A percentile compares a stretch with the other conserved stretches of the same genome.
These are phyloP conservation scores for Nesogale talazaci DNA, from an alignment of 2,113 vertebrate species.

Conservation along the genomic window DNA sequence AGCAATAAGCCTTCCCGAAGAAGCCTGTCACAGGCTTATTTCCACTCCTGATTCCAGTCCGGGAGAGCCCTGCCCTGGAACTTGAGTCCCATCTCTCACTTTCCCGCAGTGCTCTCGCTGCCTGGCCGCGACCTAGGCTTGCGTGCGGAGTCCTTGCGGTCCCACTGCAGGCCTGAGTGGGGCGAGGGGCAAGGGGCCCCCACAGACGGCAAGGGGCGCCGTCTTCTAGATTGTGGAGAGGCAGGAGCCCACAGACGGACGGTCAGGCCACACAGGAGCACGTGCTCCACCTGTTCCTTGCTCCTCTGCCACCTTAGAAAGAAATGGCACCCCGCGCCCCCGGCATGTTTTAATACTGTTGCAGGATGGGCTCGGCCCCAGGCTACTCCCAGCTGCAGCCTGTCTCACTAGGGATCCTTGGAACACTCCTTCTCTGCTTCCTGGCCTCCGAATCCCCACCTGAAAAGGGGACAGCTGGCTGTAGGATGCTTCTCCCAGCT, in stretches of 20 bases:
- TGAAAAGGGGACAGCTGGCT: not conserved
- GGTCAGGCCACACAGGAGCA: not conserved
- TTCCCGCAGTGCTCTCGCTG: not conserved
- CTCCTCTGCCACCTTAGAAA: not conserved
- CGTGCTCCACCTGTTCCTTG: not conserved
- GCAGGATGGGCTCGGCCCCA: too few species aligned
- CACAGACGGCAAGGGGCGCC: not conserved
- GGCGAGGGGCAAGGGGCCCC: not conserved
- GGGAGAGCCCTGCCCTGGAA: not conserved
- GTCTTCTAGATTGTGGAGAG: not conserved
- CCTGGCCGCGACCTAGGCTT: not conserved
- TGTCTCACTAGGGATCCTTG: not conserved
- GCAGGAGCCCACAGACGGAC: not conserved
- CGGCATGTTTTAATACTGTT: not conserved
- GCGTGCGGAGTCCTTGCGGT: not conserved
- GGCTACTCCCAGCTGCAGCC: not conserved
- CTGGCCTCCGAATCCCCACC: not conserved
- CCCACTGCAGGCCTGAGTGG: not conserved
- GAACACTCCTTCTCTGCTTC: not conserved
- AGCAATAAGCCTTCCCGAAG: not conserved
- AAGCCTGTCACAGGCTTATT: not conserved
- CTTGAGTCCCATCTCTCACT: not conserved
- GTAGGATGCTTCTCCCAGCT: not conserved
- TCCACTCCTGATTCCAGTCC: not conserved
- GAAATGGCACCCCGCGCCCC: not conserved